These are phyloP conservation scores for Cheirogaleus major DNA, from an alignment of 2,797 vertebrate genomes.

Conservation along the genomic window DNA sequence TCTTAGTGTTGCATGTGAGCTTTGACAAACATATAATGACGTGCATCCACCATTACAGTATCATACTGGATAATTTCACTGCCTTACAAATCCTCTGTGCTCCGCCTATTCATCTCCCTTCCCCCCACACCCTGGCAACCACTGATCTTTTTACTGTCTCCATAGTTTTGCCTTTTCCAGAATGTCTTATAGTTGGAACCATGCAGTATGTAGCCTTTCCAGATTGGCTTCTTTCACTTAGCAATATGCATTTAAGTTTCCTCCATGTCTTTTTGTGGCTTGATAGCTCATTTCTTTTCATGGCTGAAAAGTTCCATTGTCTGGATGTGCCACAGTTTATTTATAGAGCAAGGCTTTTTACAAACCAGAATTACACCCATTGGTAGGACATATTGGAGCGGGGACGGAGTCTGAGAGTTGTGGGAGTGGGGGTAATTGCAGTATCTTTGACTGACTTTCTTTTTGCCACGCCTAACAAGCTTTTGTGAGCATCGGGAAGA, in stretches of 20 bases:
- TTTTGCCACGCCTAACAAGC: neutral
- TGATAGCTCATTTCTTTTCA: neutral
- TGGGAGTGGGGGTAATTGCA: neutral
- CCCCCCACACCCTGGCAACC: neutral
- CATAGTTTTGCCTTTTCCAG: neutral
- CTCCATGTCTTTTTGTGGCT: neutral
- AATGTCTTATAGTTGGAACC: neutral
- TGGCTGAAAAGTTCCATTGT: neutral
- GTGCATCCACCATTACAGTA: neutral
- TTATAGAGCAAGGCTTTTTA: neutral
- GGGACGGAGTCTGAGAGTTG: too few relatives aligned
- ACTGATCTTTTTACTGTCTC: neutral
- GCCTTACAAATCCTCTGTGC: neutral
- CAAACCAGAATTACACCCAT: neutral
- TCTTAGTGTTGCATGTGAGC: neutral
- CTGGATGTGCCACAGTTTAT: neutral
- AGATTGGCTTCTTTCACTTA: neutral
- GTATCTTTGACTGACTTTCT: neutral
- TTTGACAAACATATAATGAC: neutral
- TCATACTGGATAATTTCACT: neutral
- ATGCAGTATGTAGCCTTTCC: neutral
- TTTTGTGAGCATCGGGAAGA: neutral
- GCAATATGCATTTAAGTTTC: neutral
- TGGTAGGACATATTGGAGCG: accelerated
- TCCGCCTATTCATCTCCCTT: neutral